Evolutionary conservation across 1,140 invertebrate genomes (phyloP), one percentile per base, ranked within the genome.

Genomic region (Bombus terrestris): DNA sequence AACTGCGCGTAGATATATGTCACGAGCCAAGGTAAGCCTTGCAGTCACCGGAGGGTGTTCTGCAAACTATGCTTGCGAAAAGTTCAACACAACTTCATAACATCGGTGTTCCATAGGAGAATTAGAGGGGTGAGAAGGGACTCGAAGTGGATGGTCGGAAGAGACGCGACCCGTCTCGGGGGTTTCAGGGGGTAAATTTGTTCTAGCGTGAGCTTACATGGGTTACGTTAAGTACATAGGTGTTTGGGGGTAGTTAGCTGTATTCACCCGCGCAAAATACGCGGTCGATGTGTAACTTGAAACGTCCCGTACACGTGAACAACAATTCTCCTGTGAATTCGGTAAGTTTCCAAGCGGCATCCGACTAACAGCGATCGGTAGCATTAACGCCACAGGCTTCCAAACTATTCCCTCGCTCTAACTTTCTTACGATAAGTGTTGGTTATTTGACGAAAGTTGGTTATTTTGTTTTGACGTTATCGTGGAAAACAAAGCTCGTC

Each of bases 131-230:
- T 53, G 91, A 87, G 91, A 88, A 90, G 90, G 88, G 91, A 92
- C 90, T 89, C 85, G 90, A 87, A 89, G 91, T 89, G 90, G 87
- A 89, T 91, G 89, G 89, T 80, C 76, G 76, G 71, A 88, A 85
- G 84, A 73, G 82, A 89, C 82, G 66, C n/a, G 81, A 68, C 47
- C 47, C 41, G 74, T 68, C 64, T 64, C 59, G 37, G 79, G 76
- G 81, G 89, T 73, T 53, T 66, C 87, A 75, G 81, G 71, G 83
- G 88, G 91, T 86, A 92, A 95, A 95, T 95, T 95, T 95, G 94
- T 95, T 95, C 94, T 94, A 94, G 94, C 94, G 94, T 94, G 93
- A 95, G 94, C 93, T 95, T 95, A 95, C 94, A 95, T 92, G 94
- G 94, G 93, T 95, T 95, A 93, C 92, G 93, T 94, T 94, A 95